Evolutionary conservation across 2,888 invertebrate species (phyloP), one percentile per base, ranked within the genome.

Genomic region (Lasioglossum villosulum): DNA sequence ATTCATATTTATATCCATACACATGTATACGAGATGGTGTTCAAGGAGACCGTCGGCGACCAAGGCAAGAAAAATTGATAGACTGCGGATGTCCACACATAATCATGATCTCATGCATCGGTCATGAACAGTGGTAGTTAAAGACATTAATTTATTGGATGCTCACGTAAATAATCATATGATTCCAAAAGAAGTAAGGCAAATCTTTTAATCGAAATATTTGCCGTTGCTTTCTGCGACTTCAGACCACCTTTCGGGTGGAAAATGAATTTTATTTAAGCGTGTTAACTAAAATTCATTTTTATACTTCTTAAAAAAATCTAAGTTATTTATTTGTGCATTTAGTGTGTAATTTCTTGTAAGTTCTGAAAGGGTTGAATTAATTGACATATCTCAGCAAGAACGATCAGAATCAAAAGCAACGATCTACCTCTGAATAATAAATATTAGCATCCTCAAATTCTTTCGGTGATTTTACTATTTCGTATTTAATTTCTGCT

Each of bases 21-120:
- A n/a, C 39, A 73, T 68, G 70, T 72, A 68, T 37, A 76, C 8
- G 34, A 68, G 39, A 56, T 39, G 82, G 66, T 74, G 86, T 86
- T 79, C 86, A 73, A 52, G 68, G 59, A n/a, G 66, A 77, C 72
- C 82, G 16, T 63, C 77, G 76, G 34, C 45, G 16, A 30, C 45
- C 34, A 48, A 66, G 27, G 56, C 66, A 77, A 73, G 52, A 56
- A 45, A 75, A 77, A 63, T 63, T 30, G 30, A 14, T 30, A 30
- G 30, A 6, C 30, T 63, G 63, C 63, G 30, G 27, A 63, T 30
- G 5, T 6, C 16, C 5, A 30, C 27, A 27, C 27, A 6, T 5
- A 63, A 63, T 16, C 14, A 16, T 27, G 6, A 4, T 63, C 59
- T 16, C 27, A 27, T 59, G n/a, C 59, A 59, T 59, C 59, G 14